These are phyloP conservation scores for Nemotelus pantherinus DNA, from an alignment of 2,888 invertebrate genomes.

Conservation along the genomic window DNA sequence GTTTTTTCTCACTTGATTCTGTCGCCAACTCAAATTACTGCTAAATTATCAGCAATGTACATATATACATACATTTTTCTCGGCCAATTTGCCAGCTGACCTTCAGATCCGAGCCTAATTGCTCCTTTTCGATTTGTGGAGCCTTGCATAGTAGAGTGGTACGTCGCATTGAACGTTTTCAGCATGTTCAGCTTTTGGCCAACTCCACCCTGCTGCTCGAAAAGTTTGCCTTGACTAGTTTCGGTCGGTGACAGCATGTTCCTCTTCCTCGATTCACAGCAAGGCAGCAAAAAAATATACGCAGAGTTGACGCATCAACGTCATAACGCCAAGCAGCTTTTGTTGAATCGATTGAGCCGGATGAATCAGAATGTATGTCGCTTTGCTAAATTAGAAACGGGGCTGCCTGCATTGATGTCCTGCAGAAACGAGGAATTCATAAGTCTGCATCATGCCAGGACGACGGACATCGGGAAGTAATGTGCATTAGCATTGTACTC, in stretches of 20 bases:
- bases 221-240: background rate
- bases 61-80: no score
- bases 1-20: no score
- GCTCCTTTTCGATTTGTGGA: no score
- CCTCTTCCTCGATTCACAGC: background rate
- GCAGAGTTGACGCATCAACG: conserved; percentile 22
- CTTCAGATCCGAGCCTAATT: no score
- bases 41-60: no score
- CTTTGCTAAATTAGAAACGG: background rate
- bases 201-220: background rate
- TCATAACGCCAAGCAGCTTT: background rate
- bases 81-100: no score
- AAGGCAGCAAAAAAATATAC: background rate
- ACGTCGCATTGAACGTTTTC: no score
- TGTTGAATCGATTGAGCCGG: conserved; percentile 3
- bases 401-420: background rate
- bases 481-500: no score
- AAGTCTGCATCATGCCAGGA: no score
- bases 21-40: no score
- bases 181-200: background rate
- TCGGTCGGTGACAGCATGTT: conserved; percentile 3
- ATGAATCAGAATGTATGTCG: conserved; percentile 7
- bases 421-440: background rate
- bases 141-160: no score
- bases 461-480: no score